Conservation (phyloP, 2,797 vertebrate genomes). For the Mormyrops attenuatus region DNA sequence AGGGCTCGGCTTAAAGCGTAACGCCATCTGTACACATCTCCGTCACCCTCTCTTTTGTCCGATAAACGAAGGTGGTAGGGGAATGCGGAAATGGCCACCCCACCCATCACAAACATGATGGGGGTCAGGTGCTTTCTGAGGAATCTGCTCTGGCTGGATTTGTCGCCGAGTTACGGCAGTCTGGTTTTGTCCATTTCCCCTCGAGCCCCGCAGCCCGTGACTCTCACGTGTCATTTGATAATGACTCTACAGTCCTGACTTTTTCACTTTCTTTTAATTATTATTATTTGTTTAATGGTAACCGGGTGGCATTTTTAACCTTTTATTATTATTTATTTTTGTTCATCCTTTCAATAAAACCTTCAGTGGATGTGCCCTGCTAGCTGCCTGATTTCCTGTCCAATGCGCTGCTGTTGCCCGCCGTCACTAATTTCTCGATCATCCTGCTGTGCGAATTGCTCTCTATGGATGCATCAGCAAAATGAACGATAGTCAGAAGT, state of each 20-base stretch:
- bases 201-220: constrained; percentile 27
- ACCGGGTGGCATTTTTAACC: constrained; percentile 3
- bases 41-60: not conserved
- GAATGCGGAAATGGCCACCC: not conserved
- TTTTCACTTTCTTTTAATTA: constrained; percentile 2
- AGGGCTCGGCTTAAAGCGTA: not conserved
- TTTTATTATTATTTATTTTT: not conserved
- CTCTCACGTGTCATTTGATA: constrained; percentile 38
- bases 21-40: not conserved
- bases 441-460: not conserved
- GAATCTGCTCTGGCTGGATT: constrained; percentile 37
- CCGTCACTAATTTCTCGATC: not conserved
- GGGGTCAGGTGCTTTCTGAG: constrained; percentile 45
- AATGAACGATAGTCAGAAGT: not conserved
- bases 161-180: not conserved
- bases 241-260: constrained; percentile 37
- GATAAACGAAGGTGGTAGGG: constrained; percentile 32
- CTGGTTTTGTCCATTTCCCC: not conserved
- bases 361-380: not conserved
- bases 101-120: constrained; percentile 54
- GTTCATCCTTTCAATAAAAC: not conserved
- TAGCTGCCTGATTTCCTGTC: not conserved
- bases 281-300: not conserved
- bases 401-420: too few relatives aligned
- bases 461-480: not conserved